Conservation (phyloP, 2,797 vertebrate species). For the Danio albolineatus region DNA sequence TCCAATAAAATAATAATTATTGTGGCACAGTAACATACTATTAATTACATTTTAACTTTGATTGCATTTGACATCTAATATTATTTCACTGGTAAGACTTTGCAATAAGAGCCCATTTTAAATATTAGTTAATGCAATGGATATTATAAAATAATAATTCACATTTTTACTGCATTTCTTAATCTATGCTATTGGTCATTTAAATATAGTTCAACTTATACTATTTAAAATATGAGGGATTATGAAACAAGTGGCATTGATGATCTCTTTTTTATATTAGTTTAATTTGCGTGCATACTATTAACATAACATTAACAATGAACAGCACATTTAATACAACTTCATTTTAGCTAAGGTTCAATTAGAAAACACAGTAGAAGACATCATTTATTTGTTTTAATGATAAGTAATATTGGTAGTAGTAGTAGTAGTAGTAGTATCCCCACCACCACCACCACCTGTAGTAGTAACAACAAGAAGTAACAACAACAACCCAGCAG, state of each 20-base stretch:
- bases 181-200: background rate
- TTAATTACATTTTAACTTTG: conserved; percentile 7
- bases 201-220: no score
- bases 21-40: background rate
- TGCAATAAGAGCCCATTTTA: background rate
- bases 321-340: background rate
- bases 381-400: no score
- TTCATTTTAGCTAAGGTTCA: background rate
- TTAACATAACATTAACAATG: background rate
- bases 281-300: background rate
- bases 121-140: background rate
- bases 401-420: no score
- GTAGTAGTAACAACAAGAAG: no score
- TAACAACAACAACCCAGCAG: no score
- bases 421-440: no score
- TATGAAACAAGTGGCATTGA: no score
- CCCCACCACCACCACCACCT: no score
- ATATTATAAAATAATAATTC: background rate
- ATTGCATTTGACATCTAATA: background rate
- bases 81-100: background rate
- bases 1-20: background rate
- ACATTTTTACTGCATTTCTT: background rate
- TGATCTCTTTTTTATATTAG: background rate
- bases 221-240: no score
- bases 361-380: no score